Base-by-base conservation (phyloP, 2,797 vertebrate species). In the Nannoperca obscura region DNA sequence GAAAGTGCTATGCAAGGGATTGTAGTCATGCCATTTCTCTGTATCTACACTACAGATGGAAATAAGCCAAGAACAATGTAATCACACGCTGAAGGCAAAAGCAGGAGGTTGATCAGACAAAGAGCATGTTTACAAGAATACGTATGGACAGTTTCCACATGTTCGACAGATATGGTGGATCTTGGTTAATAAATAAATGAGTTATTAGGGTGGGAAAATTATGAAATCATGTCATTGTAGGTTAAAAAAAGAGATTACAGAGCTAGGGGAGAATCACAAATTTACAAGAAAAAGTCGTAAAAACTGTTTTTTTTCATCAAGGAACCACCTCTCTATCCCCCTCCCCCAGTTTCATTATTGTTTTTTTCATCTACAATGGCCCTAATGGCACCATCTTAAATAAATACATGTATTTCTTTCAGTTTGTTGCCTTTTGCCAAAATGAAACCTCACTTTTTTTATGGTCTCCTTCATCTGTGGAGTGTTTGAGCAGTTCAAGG, bases 1-100 rank as follows among this genome's bases (percentile, higher is more conserved):
- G 61, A 19, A 73, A 73, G 15, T 47, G 64, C 52, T 74, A 57
- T 10, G 71, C 49, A 30, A 57, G 19, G 50, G 58, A 66, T 71
- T 30, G 44, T 11, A 61, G 62, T 42, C 62, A 44, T 49, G 63
- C 82, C 74, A 82, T 71, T 66, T 68, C 52, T 75, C 67, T 65
- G 58, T 65, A 54, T 78, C 60, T 30, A 50, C 62, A 69, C 59
- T 17, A 50, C 50, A 67, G 27, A 57, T 64, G 65, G 64, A 32
- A 83, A 47, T 62, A 24, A 20, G 78, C 85, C 80, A 72, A 79
- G 62, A 63, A 68, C 78, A 72, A 75, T 9, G 47, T 70, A 42
- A 74, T 47, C 1, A 4, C 20, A 60, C 17, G 11, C 52, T 36
- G 32, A 66, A 32, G 69, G 61, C 71, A 44, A 30, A 49, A 71